Percentiles rank a stretch among this genome's conserved stretches.
Evolutionary conservation across 2,888 invertebrate genomes (phyloP).

Genomic region (Polyommatus iphigenia): DNA sequence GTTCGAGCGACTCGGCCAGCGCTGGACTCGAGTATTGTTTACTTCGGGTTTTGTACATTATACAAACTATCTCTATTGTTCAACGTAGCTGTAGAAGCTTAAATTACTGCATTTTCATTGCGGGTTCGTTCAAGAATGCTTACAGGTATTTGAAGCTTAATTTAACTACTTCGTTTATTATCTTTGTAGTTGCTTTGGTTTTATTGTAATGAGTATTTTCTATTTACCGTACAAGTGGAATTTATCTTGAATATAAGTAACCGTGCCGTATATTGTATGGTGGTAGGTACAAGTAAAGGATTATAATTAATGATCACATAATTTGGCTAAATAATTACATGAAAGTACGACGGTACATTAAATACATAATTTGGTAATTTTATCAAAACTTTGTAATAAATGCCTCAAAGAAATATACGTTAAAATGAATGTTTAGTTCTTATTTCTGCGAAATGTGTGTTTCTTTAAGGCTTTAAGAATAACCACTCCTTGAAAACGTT

Average conservation of each 20-base stretch:
- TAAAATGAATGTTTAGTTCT: neutral
- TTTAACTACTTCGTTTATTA: conserved; percentile 6
- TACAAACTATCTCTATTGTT: conserved; percentile 6
- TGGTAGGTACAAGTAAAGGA: neutral
- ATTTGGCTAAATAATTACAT: neutral
- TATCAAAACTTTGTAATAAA: too few relatives aligned
- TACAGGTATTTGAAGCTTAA: neutral
- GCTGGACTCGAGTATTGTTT: conserved; percentile 6
- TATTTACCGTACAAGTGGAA: too few relatives aligned
- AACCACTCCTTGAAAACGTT: neutral
- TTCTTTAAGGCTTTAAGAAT: neutral
- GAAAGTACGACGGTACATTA: neutral
- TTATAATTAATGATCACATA: too few relatives aligned
- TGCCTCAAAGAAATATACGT: too few relatives aligned
- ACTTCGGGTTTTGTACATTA: conserved; percentile 10
- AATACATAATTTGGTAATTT: too few relatives aligned
- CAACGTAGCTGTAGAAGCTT: neutral
- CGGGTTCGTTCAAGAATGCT: conserved; percentile 5
- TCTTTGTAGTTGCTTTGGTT: neutral
- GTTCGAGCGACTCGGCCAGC: conserved; percentile 11
- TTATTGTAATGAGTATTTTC: neutral
- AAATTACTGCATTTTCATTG: conserved; percentile 6
- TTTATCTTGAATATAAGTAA: neutral
- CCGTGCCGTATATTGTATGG: neutral
- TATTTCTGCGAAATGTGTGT: neutral